A percentile compares a stretch with the other conserved stretches of the same genome.
These are phyloP conservation scores for Gephyroberyx darwinii DNA, from an alignment of 2,797 vertebrate species.

Conservation along the genomic window DNA sequence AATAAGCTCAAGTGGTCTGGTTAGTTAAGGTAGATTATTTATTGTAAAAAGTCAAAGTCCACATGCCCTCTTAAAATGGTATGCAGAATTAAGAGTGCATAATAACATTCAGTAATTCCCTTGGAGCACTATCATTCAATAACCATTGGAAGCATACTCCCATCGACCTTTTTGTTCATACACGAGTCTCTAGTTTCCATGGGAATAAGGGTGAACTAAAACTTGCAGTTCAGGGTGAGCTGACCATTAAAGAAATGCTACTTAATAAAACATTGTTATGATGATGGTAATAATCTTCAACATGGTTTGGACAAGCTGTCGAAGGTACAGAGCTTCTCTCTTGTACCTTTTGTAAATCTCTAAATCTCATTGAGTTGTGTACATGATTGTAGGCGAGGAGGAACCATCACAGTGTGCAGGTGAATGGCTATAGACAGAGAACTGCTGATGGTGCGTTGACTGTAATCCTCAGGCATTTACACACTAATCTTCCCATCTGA, in stretches of 20 bases:
- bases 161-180: neutral
- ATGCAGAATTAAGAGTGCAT: constrained; percentile 2
- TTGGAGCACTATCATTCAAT: constrained; percentile 29
- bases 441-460: constrained; percentile 74
- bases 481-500: constrained; percentile 80
- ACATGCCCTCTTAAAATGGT: neutral
- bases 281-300: neutral
- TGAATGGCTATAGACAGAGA: constrained; percentile 55
- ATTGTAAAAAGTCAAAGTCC: neutral
- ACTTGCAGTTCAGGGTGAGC: neutral
- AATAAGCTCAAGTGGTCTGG: too few relatives aligned
- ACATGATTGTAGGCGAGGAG: constrained; percentile 28
- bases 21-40: neutral
- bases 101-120: constrained; percentile 23
- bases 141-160: neutral
- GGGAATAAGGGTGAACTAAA: neutral
- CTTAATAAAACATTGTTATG: neutral
- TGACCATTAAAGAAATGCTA: constrained; percentile 2
- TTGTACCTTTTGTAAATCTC: constrained; percentile 25
- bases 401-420: constrained; percentile 37
- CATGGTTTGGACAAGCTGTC: neutral
- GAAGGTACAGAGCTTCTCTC: neutral
- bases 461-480: constrained; percentile 76
- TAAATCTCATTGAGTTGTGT: constrained; percentile 31
- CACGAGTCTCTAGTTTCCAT: constrained; percentile 7